phyloP scores from a whole-genome alignment of 1,140 invertebrate species.

The Reticulitermes speratus region DNA sequence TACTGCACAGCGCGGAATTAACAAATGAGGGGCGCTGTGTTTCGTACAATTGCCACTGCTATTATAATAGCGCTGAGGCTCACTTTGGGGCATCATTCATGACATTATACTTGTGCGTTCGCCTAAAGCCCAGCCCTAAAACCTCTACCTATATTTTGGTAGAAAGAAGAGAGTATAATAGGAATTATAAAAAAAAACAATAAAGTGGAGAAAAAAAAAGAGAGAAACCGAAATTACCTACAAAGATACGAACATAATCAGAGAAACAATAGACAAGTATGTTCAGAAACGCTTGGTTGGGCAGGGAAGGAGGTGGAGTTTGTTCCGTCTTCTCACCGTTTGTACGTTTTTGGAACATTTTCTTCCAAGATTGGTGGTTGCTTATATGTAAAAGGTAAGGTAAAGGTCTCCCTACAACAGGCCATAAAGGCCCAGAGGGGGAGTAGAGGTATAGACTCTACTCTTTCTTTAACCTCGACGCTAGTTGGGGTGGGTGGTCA shows the following conservation, averaged over 20 bases:
- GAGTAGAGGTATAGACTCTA: too few relatives aligned
- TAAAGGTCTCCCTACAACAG: too few relatives aligned
- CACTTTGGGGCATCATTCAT: slow-evolving; percentile 19
- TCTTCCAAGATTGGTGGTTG: not conserved
- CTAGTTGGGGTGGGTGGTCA: too few relatives aligned
- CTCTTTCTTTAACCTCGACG: too few relatives aligned
- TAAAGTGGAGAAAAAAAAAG: too few relatives aligned
- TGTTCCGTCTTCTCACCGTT: not conserved
- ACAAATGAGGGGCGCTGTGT: slow-evolving; percentile 28
- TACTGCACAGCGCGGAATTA: not conserved
- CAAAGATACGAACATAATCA: not conserved
- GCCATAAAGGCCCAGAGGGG: too few relatives aligned
- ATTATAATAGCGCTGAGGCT: not conserved
- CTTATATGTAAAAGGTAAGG: too few relatives aligned
- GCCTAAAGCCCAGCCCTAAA: not conserved
- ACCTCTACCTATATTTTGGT: not conserved
- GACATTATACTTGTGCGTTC: slow-evolving; percentile 15
- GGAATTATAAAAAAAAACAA: not conserved
- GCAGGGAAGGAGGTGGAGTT: too few relatives aligned
- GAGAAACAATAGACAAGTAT: not conserved
- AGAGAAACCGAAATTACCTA: not conserved
- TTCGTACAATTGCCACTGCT: slow-evolving; percentile 29
- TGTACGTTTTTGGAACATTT: not conserved
- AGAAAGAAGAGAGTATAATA: not conserved
- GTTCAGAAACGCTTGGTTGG: not conserved